Evolutionary conservation across 2,888 invertebrate species (phyloP).

Genomic region (Cheilosia soror): DNA sequence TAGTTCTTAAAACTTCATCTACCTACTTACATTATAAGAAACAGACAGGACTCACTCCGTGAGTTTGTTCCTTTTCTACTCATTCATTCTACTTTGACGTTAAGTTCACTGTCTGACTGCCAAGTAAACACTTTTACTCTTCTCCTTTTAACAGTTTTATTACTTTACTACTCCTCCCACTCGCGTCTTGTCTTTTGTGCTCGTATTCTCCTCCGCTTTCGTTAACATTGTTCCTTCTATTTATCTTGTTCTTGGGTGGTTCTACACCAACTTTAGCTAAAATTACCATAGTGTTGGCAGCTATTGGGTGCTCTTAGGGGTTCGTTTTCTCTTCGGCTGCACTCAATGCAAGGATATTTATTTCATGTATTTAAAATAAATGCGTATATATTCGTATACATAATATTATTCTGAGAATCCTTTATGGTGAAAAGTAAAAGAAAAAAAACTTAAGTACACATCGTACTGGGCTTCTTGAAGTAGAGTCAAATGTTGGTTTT

Average conservation of each 20-base stretch:
- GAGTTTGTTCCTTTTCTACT: slow-evolving; percentile 21
- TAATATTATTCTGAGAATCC: slow-evolving; percentile 37
- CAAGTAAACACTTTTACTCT: slow-evolving; percentile 35
- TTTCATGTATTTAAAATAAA: slow-evolving; percentile 48
- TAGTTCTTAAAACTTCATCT: slow-evolving; percentile 13
- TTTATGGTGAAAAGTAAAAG: slow-evolving; percentile 33
- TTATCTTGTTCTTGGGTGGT: slow-evolving; percentile 60
- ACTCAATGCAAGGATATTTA: slow-evolving; percentile 28
- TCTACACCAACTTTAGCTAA: slow-evolving; percentile 35
- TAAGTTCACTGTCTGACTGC: slow-evolving; percentile 13
- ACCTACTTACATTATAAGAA: slow-evolving; percentile 21
- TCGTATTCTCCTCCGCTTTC: slow-evolving; percentile 34
- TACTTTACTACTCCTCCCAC: slow-evolving; percentile 45
- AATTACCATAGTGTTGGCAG: slow-evolving; percentile 48
- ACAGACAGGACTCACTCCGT: slow-evolving; percentile 24
- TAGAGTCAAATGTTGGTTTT: slow-evolving; percentile 26
- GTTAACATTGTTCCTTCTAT: slow-evolving; percentile 45
- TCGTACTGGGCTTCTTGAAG: slow-evolving; percentile 37
- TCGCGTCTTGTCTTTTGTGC: slow-evolving; percentile 36
- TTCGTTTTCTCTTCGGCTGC: slow-evolving; percentile 27
- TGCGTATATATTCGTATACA: slow-evolving; percentile 21
- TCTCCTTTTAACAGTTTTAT: slow-evolving; percentile 20
- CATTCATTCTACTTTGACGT: slow-evolving; percentile 4
- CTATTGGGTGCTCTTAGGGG: slow-evolving; percentile 51
- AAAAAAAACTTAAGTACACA: slow-evolving; percentile 30